Conservation (phyloP, 2,113 vertebrate species). For the Cercocebus atys region DNA sequence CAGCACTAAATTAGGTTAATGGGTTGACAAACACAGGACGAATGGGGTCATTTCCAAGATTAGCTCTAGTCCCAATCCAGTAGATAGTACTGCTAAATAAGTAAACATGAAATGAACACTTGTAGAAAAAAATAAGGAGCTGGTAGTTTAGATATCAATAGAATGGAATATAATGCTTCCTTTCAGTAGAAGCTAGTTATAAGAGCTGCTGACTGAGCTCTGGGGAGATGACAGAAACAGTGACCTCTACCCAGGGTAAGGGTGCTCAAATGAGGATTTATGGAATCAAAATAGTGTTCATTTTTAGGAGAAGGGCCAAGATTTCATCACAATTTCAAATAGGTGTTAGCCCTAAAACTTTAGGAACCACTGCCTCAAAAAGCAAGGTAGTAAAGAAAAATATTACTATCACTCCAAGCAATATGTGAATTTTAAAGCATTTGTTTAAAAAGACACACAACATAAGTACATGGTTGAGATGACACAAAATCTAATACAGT, state of each 20-base stretch:
- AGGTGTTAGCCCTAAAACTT: not conserved
- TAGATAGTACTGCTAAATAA: not conserved
- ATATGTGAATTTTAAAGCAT: not conserved
- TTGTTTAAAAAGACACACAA: not conserved
- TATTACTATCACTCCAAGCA: not conserved
- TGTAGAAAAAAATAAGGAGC: not conserved
- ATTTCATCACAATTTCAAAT: conserved; percentile 16
- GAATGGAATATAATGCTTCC: not conserved
- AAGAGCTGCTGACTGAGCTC: not conserved
- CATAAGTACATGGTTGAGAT: not conserved
- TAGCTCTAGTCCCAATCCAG: not conserved
- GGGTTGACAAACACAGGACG: not conserved
- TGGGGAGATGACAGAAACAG: not conserved
- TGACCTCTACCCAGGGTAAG: not conserved
- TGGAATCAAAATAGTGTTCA: not conserved
- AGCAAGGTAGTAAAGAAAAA: not conserved
- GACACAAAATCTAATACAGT: not conserved
- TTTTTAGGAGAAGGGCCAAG: not conserved
- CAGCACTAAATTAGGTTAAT: no score
- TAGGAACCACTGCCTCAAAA: not conserved
- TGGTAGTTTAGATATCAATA: not conserved
- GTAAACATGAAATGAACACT: not conserved
- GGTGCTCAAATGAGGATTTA: not conserved
- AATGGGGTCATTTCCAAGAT: not conserved
- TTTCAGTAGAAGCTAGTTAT: not conserved